These are phyloP conservation scores for Albula goreensis DNA, from an alignment of 2,113 vertebrate species.

Conservation along the genomic window DNA sequence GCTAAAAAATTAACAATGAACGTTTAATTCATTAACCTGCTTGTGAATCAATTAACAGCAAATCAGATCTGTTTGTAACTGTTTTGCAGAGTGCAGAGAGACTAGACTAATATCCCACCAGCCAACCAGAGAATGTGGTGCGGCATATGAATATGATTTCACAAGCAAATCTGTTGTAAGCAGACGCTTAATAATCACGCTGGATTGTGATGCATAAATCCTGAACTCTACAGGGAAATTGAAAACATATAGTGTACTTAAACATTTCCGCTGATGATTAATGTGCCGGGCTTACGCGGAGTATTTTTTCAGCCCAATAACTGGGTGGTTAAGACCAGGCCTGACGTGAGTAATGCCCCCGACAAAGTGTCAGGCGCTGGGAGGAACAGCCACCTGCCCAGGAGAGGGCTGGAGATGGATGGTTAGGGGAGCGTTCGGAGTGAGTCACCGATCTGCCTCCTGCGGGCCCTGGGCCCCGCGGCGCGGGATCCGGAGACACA, in stretches of 20 bases:
- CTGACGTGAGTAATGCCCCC: conserved; percentile 12
- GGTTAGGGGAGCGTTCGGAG: neutral
- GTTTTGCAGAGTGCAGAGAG: neutral
- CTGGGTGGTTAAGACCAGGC: neutral
- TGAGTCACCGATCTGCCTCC: neutral
- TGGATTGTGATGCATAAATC: neutral
- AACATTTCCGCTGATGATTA: conserved; percentile 29
- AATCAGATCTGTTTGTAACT: neutral
- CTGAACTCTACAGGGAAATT: neutral
- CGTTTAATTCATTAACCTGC: too few relatives aligned
- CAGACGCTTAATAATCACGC: neutral
- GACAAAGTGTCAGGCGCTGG: neutral
- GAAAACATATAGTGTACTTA: neutral
- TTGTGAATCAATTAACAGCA: too few relatives aligned
- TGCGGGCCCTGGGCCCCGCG: neutral
- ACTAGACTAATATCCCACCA: neutral
- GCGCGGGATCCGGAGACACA: neutral
- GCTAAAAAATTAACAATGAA: too few relatives aligned
- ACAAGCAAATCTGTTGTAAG: neutral
- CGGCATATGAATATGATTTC: neutral
- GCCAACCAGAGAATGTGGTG: neutral
- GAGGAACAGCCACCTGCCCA: neutral
- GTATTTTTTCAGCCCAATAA: conserved; percentile 35
- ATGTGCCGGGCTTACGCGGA: conserved; percentile 28
- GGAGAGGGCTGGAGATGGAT: neutral